These are phyloP conservation scores for Laspeyria flexula DNA, from an alignment of 2,888 invertebrate genomes.

Conservation along the genomic window DNA sequence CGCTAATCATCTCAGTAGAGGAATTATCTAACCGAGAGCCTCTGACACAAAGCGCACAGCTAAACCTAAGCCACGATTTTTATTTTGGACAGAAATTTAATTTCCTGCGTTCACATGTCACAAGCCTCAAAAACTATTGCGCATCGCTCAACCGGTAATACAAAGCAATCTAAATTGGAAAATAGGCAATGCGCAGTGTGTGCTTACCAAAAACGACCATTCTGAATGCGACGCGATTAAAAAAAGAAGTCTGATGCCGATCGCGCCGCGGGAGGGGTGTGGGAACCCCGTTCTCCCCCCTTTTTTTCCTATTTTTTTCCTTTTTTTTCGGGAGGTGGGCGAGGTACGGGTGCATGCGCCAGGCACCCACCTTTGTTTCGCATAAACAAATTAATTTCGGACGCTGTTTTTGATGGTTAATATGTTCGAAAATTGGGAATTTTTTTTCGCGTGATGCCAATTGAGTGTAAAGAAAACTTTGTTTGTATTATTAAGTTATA, in stretches of 20 bases:
- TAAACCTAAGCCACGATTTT: conserved; percentile 38
- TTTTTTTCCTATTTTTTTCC: conserved; percentile 73
- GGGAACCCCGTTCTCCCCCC: conserved; percentile 63
- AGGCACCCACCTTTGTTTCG: conserved; percentile 85
- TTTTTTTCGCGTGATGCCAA: conserved; percentile 48
- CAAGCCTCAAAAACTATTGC: conserved; percentile 84
- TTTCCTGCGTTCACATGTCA: conserved; percentile 80
- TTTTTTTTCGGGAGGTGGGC: conserved; percentile 83
- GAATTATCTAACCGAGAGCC: background rate
- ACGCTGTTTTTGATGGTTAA: conserved; percentile 84
- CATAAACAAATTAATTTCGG: conserved; percentile 86
- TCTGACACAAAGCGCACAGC: background rate
- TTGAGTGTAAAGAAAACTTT: conserved; percentile 46
- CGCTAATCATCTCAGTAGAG: background rate
- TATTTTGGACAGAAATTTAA: conserved; percentile 73
- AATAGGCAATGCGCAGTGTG: conserved; percentile 86
- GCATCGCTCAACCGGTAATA: conserved; percentile 85
- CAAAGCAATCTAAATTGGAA: conserved; percentile 87
- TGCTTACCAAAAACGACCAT: conserved; percentile 85
- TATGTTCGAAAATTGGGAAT: conserved; percentile 76
- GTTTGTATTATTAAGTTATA: conserved; percentile 25
- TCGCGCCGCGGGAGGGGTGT: conserved; percentile 79
- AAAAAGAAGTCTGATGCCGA: conserved; percentile 86
- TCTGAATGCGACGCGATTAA: conserved; percentile 85
- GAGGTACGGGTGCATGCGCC: conserved; percentile 83